Percentiles rank a stretch among this genome's conserved stretches.
Evolutionary conservation across 2,797 vertebrate genomes (phyloP).

Genomic region (Leuciscus waleckii): DNA sequence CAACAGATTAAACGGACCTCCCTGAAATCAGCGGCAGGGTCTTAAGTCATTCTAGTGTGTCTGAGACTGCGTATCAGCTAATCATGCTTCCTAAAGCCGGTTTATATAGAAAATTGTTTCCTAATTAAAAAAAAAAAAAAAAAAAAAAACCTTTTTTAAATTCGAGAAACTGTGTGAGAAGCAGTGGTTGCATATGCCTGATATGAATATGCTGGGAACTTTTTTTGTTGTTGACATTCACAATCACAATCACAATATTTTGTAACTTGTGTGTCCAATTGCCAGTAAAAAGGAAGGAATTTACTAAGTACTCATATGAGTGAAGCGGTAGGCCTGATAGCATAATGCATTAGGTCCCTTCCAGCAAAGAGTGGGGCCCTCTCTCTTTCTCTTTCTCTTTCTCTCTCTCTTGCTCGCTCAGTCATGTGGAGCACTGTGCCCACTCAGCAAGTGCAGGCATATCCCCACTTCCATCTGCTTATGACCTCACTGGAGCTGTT

Average conservation of each 20-base stretch:
- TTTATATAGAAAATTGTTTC: too few species aligned
- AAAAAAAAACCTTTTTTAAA: neutral
- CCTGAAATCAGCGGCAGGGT: slow-evolving; percentile 77
- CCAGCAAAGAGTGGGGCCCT: slow-evolving; percentile 8
- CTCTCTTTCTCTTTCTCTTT: slow-evolving; percentile 6
- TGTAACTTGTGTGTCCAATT: neutral
- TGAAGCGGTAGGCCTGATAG: slow-evolving; percentile 13
- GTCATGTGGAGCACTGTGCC: slow-evolving; percentile 81
- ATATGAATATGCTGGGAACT: neutral
- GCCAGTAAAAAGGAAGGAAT: neutral
- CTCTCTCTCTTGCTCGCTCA: slow-evolving; percentile 51
- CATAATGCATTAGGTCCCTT: slow-evolving; percentile 14
- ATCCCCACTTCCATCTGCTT: slow-evolving; percentile 81
- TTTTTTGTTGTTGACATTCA: neutral
- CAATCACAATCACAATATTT: neutral
- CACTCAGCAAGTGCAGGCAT: slow-evolving; percentile 85
- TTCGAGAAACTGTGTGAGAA: neutral
- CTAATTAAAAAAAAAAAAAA: slow-evolving; percentile 28
- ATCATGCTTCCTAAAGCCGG: slow-evolving; percentile 73
- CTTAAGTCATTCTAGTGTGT: slow-evolving; percentile 80
- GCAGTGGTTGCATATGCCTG: neutral
- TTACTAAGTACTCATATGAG: neutral
- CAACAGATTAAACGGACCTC: slow-evolving; percentile 82
- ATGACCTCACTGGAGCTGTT: slow-evolving; percentile 83
- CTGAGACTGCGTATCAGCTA: slow-evolving; percentile 75